Evolutionary conservation across 1,140 invertebrate genomes (phyloP).

Genomic region (Drosophila athabasca): DNA sequence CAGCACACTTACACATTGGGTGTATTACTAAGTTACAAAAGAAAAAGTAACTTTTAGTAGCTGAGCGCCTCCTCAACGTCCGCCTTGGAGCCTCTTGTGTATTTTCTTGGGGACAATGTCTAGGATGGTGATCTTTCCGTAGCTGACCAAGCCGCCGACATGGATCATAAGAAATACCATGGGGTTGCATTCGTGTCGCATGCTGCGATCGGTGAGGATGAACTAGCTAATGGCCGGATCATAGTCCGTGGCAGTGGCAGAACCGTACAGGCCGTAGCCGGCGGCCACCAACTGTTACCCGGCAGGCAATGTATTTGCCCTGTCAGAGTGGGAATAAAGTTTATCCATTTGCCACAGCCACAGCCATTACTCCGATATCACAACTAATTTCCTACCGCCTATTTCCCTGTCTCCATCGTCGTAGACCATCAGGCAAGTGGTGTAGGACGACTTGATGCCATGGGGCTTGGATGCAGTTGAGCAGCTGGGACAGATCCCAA

Average conservation of each 20-base stretch:
- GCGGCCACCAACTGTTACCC: no score
- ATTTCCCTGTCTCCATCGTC: no score
- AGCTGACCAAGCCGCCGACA: conserved; percentile 93
- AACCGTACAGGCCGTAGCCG: no score
- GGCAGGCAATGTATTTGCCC: no score
- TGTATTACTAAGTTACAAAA: conserved; percentile 42
- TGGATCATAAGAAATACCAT: conserved; percentile 96
- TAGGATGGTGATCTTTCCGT: conserved; percentile 93
- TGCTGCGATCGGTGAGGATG: conserved; percentile 96
- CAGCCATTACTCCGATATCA: no score
- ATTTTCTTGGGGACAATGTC: conserved; percentile 94
- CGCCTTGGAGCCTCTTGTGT: conserved; percentile 95
- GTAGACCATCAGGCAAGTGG: conserved; percentile 95
- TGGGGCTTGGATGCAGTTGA: conserved; percentile 97
- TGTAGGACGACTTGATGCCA: conserved; percentile 97
- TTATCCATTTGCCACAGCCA: no score
- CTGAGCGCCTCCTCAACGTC: conserved; percentile 94
- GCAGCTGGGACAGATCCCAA: conserved; percentile 97
- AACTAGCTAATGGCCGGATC: conserved; percentile 99
- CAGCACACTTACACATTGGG: no score
- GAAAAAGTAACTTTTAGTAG: conserved; percentile 70
- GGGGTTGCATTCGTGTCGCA: conserved; percentile 98
- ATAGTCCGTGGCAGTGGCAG: conserved; percentile 97
- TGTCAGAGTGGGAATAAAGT: no score
- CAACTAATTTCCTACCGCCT: no score